Base-by-base conservation (phyloP, 2,888 invertebrate species). In the Leptopilina myrica region DNA sequence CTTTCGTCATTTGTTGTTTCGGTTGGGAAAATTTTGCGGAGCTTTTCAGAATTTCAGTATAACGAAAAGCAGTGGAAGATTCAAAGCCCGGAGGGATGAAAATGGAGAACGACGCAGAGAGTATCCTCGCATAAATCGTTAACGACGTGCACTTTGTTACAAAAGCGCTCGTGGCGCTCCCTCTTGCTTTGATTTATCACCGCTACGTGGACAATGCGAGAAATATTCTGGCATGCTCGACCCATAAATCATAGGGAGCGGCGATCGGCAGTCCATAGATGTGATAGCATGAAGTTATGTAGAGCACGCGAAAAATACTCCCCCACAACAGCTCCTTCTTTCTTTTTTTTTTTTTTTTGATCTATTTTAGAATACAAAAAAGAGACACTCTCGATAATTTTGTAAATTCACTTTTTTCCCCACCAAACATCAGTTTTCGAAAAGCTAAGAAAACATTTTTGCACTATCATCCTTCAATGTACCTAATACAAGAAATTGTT, bases 171-270 rank as follows among this genome's bases (percentile, higher is more conserved):
- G 78, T 76, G 75, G 69, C 76, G 80, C 73, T 46, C 76, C 76
- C 64, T 65, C 83, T 78, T 81, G 81, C 83, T 86, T 88, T 89
- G 90, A 90, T 90, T 90, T 90, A 90, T 90, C 85, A 87, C 78
- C 76, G 84, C 85, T 84, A 87, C 88, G 87, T 89, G 90, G 89
- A 90, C 89, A 89, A 89, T 89, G 87, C 88, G 88, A 90, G 89
- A 89, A 90, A 90, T 90, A 89, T 89, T 90, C 87, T 88, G 87
- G 88, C 89, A 84, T 85, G 87, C 82, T 83, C 84, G 85, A 85
- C 85, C 86, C 86, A 88, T 90, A 89, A 90, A 90, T 90, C 88
- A 90, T 49, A 11, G 49, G 49, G 49, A 49, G 12, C 49, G 83
- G 80, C 26, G 73, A 56, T 73, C 73, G 73, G 73, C 73, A 73